These are phyloP conservation scores for Planococcus citri DNA, from an alignment of 1,140 invertebrate species.

Conservation along the genomic window DNA sequence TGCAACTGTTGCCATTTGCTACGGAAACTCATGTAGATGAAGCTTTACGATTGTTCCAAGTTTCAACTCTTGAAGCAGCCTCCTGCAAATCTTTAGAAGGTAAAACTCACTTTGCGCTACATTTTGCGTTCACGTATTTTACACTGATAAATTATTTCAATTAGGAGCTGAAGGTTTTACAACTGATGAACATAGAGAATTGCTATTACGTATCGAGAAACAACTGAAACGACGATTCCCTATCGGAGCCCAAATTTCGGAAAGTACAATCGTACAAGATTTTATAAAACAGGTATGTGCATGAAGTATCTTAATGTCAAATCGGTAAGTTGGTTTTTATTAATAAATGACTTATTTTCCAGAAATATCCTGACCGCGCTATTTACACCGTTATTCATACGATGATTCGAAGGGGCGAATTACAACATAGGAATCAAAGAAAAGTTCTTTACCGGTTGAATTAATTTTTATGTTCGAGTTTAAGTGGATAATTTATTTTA, in stretches of 20 bases:
- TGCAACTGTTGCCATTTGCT: constrained; percentile 89
- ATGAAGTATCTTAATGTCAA: constrained; percentile 20
- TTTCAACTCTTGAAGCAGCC: constrained; percentile 93
- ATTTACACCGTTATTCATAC: constrained; percentile 82
- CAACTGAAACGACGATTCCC: constrained; percentile 90
- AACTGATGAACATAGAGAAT: constrained; percentile 85
- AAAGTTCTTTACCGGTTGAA: constrained; percentile 87
- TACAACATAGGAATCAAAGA: constrained; percentile 89
- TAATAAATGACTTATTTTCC: constrained; percentile 30
- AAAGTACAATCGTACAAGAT: constrained; percentile 86
- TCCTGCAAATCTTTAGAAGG: constrained; percentile 79
- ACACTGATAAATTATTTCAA: constrained; percentile 28
- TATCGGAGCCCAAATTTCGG: constrained; percentile 90
- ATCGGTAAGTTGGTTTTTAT: too few relatives aligned
- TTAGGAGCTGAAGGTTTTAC: constrained; percentile 93
- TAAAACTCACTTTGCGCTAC: constrained; percentile 33
- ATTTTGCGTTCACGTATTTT: background rate
- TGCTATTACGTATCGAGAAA: constrained; percentile 77
- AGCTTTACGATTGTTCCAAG: constrained; percentile 95
- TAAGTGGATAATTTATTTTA: too few relatives aligned
- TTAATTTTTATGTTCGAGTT: constrained; percentile 17
- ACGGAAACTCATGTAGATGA: constrained; percentile 88
- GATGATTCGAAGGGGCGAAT: constrained; percentile 87
- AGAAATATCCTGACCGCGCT: constrained; percentile 78
- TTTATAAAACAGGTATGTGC: constrained; percentile 74